Evolutionary conservation across 2,113 vertebrate species (phyloP), one percentile per base, ranked within the genome.

Genomic region (Tinamus guttatus): DNA sequence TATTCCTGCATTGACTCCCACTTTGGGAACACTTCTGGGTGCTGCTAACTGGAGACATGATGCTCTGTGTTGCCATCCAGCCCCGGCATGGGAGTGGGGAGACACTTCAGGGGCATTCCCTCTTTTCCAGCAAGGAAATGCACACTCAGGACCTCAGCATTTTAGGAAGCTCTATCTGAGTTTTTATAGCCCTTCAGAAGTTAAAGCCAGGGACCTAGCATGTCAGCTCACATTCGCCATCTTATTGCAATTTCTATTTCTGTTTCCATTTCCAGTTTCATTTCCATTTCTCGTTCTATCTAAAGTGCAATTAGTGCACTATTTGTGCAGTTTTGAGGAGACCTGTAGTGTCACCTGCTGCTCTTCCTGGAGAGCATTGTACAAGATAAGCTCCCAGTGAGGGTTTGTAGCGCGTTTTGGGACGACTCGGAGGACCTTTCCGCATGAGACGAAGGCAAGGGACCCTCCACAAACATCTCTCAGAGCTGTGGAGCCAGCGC

Each of bases 51-150:
- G 25, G 24, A 7, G 43, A 49, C 14, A 14, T 24, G 13, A 47
- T 24, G 47, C 47, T 34, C 32, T 69, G 19, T 24, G 45, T 49
- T 24, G 43, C 13, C 20, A 13, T 54, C 25, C 25, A 28, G 1
- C 11, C 13, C 2, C 0, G 19, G 24, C 12, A 10, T 58, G 63
- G 49, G 34, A 64, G 56, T 17, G 30, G 28, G 36, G 47, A 75
- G 49, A 32, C 49, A 27, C 9, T 58, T 28, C 16, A 18, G n/a
- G 13, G 18, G 3, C 38, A 71, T 40, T 36, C 40, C 68, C 58
- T 45, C n/a, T 74, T 34, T 28, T 81, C 30, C 49, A 30, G 16
- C 40, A 51, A 6, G 3, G 0, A 1, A 51, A 17, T 3, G 5
- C 17, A 24, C 88, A 90, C 60, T 11, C 45, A 51, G 70, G 60